Evolutionary conservation across 2,888 invertebrate genomes (phyloP), one percentile per base, ranked within the genome.

Genomic region (Exocentrus adspersus): DNA sequence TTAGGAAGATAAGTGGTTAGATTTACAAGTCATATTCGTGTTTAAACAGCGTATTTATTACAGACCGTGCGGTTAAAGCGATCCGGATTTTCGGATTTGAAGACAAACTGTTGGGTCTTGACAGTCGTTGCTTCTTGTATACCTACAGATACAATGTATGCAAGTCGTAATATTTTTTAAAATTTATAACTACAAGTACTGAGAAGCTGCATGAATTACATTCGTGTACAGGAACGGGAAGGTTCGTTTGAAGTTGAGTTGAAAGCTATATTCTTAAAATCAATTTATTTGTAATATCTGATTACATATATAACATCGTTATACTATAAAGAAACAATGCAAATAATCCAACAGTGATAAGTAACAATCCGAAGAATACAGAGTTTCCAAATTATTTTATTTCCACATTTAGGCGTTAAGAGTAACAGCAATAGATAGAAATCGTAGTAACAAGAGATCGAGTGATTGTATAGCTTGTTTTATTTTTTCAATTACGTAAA

Each of bases 1-100:
- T 62, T 48, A 59, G 64, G 64, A 67, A 65, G 67, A 67, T 67
- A 67, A 67, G 67, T 67, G 64, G 67, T 62, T 50, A 64, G 67
- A 67, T 67, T 67, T 67, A 37, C 67, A 65, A 65, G 64, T 67
- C 67, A 67, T 67, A 67, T 65, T 65, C 64, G 37, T 60, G 57
- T 59, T 67, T 67, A 67, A 67, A 65, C 42, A 50, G 50, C 24
- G 53, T 56, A 67, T 67, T 62, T 65, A 62, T 67, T 65, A 64
- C 52, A 60, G 42, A 65, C 43, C 50, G 62, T 60, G 53, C 60
- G 45, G 41, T 54, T 53, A 52, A 60, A 60, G 37, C 63, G 59
- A 60, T 53, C 59, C 20, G 14, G 42, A 30, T 30, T 59, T 21
- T 17, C 28, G 48, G 42, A 59, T 59, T 41, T 48, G 28, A 28